phyloP scores from a whole-genome alignment of 2,797 vertebrate genomes.

The Gastrophryne carolinensis region DNA sequence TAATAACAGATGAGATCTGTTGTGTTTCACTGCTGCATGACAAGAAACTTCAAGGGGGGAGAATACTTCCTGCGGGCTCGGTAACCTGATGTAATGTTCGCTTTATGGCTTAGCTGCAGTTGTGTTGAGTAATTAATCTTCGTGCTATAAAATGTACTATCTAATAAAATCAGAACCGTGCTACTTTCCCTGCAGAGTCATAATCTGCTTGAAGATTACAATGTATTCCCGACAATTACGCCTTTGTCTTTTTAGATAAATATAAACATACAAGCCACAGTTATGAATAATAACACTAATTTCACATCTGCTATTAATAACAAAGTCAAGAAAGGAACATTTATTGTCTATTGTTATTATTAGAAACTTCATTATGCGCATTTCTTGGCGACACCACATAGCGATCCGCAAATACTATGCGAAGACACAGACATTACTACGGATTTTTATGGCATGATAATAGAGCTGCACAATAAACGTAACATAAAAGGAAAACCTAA shows the following conservation, averaged over 20 bases:
- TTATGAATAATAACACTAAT: conserved; percentile 49
- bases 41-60: too few relatives aligned
- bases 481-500: background rate
- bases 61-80: too few relatives aligned
- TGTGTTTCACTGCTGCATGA: too few relatives aligned
- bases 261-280: conserved; percentile 24
- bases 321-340: conserved; percentile 17
- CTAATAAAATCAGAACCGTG: conserved; percentile 1
- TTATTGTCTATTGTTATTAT: conserved; percentile 43
- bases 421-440: background rate
- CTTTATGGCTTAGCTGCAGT: too few relatives aligned
- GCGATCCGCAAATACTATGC: background rate
- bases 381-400: background rate
- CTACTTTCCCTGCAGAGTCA: background rate
- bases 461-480: background rate
- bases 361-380: conserved; percentile 3
- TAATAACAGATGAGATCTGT: too few relatives aligned
- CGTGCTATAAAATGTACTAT: conserved; percentile 6
- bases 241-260: conserved; percentile 42
- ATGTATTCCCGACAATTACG: conserved; percentile 20
- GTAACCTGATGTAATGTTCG: too few relatives aligned
- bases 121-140: background rate
- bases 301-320: conserved; percentile 49
- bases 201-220: background rate
- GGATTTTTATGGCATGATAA: background rate